Evolutionary conservation across 2,797 vertebrate genomes (phyloP).

Genomic region (Danio albolineatus): DNA sequence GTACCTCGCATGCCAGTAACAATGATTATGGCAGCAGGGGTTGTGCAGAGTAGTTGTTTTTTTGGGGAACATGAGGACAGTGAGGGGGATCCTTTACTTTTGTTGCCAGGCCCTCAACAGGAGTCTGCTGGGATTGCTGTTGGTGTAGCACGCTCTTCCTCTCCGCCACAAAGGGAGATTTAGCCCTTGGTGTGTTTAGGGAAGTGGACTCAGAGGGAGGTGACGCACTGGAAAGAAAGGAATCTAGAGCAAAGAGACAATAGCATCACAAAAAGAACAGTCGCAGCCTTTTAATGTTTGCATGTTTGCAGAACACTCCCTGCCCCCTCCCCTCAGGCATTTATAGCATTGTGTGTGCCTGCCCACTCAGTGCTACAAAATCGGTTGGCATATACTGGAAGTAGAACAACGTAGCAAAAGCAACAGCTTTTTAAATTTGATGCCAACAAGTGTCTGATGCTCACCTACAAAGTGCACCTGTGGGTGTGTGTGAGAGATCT

Average conservation of each 20-base stretch:
- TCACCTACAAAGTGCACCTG: not conserved
- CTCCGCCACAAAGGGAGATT: constrained; percentile 56
- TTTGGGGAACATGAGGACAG: constrained; percentile 32
- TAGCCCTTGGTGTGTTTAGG: constrained; percentile 53
- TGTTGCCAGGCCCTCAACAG: constrained; percentile 51
- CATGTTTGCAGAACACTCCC: constrained; percentile 5
- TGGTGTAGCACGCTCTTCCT: constrained; percentile 47
- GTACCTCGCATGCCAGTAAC: constrained; percentile 12
- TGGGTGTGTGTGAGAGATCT: no score
- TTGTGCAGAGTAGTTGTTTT: constrained; percentile 28
- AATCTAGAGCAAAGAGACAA: constrained; percentile 53
- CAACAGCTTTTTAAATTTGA: not conserved
- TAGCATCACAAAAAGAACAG: constrained; percentile 41
- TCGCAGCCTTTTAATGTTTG: constrained; percentile 29
- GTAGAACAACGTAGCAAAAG: not conserved
- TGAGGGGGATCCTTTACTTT: constrained; percentile 44
- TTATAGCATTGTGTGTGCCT: constrained; percentile 2
- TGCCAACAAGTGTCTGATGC: not conserved
- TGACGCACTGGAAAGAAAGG: constrained; percentile 17
- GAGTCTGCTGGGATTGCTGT: constrained; percentile 41
- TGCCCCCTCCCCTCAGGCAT: not conserved
- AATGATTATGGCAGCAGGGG: constrained; percentile 33
- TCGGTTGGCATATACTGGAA: constrained; percentile 1
- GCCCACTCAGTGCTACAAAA: not conserved
- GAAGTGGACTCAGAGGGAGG: constrained; percentile 53